Conservation (phyloP, 2,113 vertebrate species). For the Phodopus roborovskii region DNA sequence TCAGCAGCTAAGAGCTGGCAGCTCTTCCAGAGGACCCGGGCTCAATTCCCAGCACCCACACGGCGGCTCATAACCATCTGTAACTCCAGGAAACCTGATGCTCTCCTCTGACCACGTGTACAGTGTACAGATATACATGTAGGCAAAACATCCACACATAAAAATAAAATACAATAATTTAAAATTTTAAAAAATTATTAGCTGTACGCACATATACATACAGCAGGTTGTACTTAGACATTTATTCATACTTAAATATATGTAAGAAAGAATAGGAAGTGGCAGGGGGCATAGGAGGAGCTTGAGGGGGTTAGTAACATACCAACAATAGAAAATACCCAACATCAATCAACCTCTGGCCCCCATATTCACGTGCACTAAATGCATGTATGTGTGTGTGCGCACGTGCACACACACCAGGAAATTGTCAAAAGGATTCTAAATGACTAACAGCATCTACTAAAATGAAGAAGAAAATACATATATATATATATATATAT, state of each 20-base stretch:
- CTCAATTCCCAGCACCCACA: not conserved
- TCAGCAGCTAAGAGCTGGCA: not conserved
- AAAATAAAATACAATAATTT: not conserved
- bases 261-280: not conserved
- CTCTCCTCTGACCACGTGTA: not conserved
- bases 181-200: not conserved
- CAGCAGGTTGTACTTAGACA: not conserved
- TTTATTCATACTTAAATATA: not conserved
- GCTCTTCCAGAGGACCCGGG: not conserved
- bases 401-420: rapidly evolving
- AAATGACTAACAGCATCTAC: not conserved
- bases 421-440: constrained; percentile 1
- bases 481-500: too few species aligned
- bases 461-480: constrained; percentile 7
- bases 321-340: not conserved
- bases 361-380: not conserved
- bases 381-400: not conserved
- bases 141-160: not conserved
- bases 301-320: not conserved
- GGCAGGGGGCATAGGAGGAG: not conserved
- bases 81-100: not conserved
- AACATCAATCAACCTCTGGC: not conserved
- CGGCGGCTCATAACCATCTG: not conserved
- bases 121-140: not conserved
- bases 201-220: not conserved